Conservation (phyloP, 2,113 vertebrate genomes). For the Pseudonaja textilis region DNA sequence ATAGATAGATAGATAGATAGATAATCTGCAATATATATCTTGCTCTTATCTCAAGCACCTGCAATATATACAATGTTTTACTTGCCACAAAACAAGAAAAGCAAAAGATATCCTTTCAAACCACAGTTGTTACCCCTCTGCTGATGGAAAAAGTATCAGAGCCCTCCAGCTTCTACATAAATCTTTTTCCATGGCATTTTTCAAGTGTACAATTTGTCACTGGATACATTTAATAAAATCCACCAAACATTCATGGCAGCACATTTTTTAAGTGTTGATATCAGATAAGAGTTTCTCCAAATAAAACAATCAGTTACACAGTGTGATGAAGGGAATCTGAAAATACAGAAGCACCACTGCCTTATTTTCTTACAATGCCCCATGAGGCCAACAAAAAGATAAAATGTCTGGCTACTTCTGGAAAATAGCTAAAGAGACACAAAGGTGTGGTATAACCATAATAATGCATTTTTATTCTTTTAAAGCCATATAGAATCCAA, state of each 20-base stretch:
- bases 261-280: conserved; percentile 21
- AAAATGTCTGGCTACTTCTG: background rate
- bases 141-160: conserved; percentile 17
- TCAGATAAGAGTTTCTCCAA: conserved; percentile 7
- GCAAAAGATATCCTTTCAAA: conserved; percentile 19
- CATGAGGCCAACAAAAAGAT: background rate
- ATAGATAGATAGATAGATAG: background rate
- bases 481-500: background rate
- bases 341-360: background rate
- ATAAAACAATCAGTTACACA: conserved; percentile 5
- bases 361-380: background rate
- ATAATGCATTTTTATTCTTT: background rate
- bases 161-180: background rate
- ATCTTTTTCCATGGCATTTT: conserved; percentile 8
- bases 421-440: background rate
- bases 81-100: background rate
- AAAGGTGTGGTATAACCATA: background rate
- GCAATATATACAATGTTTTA: conserved; percentile 11
- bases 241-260: background rate
- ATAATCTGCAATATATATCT: conserved; percentile 20
- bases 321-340: background rate
- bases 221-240: conserved; percentile 27
- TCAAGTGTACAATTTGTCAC: conserved; percentile 19
- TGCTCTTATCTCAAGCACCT: background rate
- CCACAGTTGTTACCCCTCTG: background rate